A percentile compares a stretch with the other conserved stretches of the same genome.
These are phyloP conservation scores for Chunga burmeisteri DNA, from an alignment of 2,113 vertebrate genomes.

Conservation along the genomic window DNA sequence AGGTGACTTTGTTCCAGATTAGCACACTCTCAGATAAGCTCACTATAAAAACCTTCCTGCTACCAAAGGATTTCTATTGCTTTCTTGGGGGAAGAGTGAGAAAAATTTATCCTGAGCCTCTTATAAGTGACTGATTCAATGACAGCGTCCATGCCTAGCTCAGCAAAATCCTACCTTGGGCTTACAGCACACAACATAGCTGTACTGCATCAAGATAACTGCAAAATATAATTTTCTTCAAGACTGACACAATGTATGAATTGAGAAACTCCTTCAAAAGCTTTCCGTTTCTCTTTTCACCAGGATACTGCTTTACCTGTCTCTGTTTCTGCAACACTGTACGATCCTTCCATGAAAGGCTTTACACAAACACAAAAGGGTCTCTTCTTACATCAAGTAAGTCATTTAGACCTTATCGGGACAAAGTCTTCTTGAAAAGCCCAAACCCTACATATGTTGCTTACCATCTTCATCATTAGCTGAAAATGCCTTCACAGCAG, in stretches of 20 bases:
- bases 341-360: background rate
- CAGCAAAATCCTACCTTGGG: background rate
- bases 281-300: background rate
- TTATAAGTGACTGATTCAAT: background rate
- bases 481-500: background rate
- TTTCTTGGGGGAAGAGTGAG: background rate
- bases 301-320: background rate
- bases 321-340: background rate
- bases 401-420: background rate
- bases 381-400: background rate
- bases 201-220: background rate
- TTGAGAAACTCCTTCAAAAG: background rate
- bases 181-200: background rate
- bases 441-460: background rate
- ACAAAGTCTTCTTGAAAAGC: background rate
- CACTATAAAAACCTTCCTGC: background rate
- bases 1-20: background rate
- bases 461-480: background rate
- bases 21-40: background rate
- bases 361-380: background rate
- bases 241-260: background rate
- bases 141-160: background rate
- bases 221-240: background rate
- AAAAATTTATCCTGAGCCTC: background rate
- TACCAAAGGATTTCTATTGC: background rate